Conservation (phyloP, 2,888 invertebrate species). For the Heteromurus nitidus region DNA sequence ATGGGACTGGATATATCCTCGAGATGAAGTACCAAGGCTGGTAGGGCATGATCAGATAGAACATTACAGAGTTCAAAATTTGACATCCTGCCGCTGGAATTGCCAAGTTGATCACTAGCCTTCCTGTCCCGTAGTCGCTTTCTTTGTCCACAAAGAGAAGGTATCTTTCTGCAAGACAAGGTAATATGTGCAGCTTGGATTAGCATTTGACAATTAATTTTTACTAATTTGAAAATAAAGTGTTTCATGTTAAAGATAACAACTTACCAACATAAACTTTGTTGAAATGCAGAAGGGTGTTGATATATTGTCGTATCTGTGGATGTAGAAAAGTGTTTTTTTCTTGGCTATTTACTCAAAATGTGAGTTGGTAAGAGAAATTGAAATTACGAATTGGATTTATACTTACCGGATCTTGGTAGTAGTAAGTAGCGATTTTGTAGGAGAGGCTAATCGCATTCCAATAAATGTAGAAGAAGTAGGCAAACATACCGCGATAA, state of each 20-base stretch:
- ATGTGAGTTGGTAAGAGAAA: background rate
- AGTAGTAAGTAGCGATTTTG: slow-evolving; percentile 21
- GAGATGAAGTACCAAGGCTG: slow-evolving; percentile 40
- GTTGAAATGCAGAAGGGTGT: slow-evolving; percentile 47
- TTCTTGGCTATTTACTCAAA: too few relatives aligned
- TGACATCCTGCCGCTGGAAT: slow-evolving; percentile 40
- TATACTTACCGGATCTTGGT: slow-evolving; percentile 31
- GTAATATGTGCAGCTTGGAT: too few relatives aligned
- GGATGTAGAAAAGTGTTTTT: background rate
- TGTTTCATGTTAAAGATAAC: background rate
- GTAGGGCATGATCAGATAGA: slow-evolving; percentile 30
- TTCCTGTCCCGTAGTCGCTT: background rate
- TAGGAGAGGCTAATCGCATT: slow-evolving; percentile 46
- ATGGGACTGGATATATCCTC: slow-evolving; percentile 33
- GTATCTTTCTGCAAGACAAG: slow-evolving; percentile 19
- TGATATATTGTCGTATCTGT: slow-evolving; percentile 54
- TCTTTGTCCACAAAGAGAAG: background rate
- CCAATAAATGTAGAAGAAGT: slow-evolving; percentile 54
- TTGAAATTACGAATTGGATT: background rate
- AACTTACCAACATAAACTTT: slow-evolving; percentile 46
- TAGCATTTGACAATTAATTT: background rate
- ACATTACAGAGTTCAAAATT: slow-evolving; percentile 42
- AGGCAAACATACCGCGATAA: slow-evolving; percentile 51
- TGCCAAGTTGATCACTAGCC: slow-evolving; percentile 3
- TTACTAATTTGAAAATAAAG: background rate